Base-by-base conservation (phyloP, 2,113 vertebrate species). In the Otolemur garnettii region DNA sequence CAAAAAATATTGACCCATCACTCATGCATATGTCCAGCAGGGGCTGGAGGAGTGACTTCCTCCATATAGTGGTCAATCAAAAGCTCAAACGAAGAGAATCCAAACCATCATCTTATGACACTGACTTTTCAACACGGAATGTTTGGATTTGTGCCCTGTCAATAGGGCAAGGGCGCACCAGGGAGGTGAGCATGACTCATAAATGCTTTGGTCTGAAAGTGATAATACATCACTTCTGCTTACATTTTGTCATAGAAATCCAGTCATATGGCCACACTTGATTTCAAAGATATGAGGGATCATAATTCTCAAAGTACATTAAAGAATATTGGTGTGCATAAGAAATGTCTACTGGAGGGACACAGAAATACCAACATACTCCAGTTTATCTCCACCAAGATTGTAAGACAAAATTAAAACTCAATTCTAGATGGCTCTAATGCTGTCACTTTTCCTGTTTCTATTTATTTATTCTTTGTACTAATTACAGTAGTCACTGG, bases 1-100 rank as follows among this genome's bases (percentile, higher is more conserved):
- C 60, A 74, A 42, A 90, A 74, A 35, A 22, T 59, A 84, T 38
- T 87, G 35, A 28, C 8, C 60, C 53, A 42, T 33, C 11, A 21
- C 13, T 75, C 10, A 53, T 12, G 7, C 3, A 5, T 28, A 5
- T 21, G 35, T 57, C n/a, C 11, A 4, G 0, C 33, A 30, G 21
- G 33, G 22, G 14, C 12, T 24, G 6, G 13, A 71, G 14, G 26
- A 79, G 15, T 26, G 2, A 30, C 26, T 71, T 66, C 24, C n/a
- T 94, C 53, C 11, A 4, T 42, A n/a, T 2, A 33, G 15, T 19
- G 22, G 42, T 42, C 35, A 15, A 10, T 77, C 28, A 68, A 19
- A 22, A n/a, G n/a, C 57, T 93, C 53, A 69, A 35, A 26, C 69
- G 57, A 19, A 71, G 69, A 72, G 22, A 59, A 19, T 14, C 42